Evolutionary conservation across 2,888 invertebrate species (phyloP), one percentile per base, ranked within the genome.

Genomic region (Alloplasta piceator): DNA sequence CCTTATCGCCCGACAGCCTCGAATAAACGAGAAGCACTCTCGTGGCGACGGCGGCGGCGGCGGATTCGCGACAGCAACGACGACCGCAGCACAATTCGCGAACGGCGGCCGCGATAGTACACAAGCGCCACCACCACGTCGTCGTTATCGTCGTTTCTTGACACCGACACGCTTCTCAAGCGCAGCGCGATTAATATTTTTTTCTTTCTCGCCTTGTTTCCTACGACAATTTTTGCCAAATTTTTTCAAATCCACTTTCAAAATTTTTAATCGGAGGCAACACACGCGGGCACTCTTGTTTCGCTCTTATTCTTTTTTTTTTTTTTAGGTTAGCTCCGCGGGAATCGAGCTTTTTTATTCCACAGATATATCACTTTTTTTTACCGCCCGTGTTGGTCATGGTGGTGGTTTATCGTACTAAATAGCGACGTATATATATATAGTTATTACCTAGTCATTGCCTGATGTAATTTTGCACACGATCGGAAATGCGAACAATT

Each of bases 91-190:
- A n/a, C 26, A 26, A 1, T 26, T 2, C 26, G 26, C 26, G 26
- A 26, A n/a, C n/a, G 50, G 50, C 50, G 12, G 50, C 50, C 5
- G 50, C 50, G 12, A 12, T 50, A 52, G 70, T 67, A 67, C 76
- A 76, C 77, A 75, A 71, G 26, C 52, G 50, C 68, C 78, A 52
- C 48, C 72, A 12, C 74, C 41, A 55, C 58, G 61, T 66, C 52
- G 61, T 61, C 61, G 61, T 80, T 75, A 80, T 80, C 73, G 78
- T 80, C 68, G 76, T 68, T 80, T 78, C 64, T 68, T 55, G 68
- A 72, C 76, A 70, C 80, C 77, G 79, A 77, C 82, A 63, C 75
- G 79, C 74, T 75, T 72, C 66, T 68, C 71, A 26, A 26, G 26
- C 26, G 26, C 26, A 26, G 26, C 26, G 38, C 56, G 48, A 56